These are phyloP conservation scores for Amphiduros pacificus DNA, from an alignment of 2,888 invertebrate species.

Conservation along the genomic window DNA sequence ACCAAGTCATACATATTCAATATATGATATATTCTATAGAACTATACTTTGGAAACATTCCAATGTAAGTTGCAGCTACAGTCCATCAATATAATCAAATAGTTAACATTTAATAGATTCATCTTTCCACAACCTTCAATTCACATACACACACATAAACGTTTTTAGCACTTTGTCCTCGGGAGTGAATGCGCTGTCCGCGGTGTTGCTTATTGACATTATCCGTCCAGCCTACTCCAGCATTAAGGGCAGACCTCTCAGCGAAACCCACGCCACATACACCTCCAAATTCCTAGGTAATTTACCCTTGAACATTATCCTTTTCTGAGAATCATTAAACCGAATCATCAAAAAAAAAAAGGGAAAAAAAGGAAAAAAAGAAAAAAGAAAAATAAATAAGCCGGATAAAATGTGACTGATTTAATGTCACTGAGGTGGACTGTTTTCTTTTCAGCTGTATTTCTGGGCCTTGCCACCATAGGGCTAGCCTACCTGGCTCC, in stretches of 20 bases:
- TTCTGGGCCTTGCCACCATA: conserved; percentile 24
- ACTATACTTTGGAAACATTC: not conserved
- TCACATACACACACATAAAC: not conserved
- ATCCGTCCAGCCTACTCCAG: too few relatives aligned
- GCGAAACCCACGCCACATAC: too few relatives aligned
- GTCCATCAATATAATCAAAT: not conserved
- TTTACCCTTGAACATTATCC: too few relatives aligned
- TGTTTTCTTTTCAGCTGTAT: too few relatives aligned
- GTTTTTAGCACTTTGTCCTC: conserved; percentile 73
- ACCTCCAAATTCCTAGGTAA: too few relatives aligned
- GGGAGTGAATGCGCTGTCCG: conserved; percentile 86
- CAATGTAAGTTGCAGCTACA: not conserved
- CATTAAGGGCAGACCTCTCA: too few relatives aligned
- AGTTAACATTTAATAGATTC: not conserved
- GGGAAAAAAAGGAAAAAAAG: too few relatives aligned
- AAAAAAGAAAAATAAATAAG: too few relatives aligned
- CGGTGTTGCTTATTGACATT: conserved; percentile 86
- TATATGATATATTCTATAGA: not conserved
- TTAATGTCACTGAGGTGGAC: too few relatives aligned
- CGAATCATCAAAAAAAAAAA: too few relatives aligned
- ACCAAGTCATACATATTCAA: not conserved
- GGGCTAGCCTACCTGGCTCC: conserved; percentile 27
- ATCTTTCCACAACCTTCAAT: not conserved
- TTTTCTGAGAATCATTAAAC: too few relatives aligned
- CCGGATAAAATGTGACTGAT: too few relatives aligned